Base-by-base conservation (phyloP, 2,113 vertebrate genomes). In the Hippocampus zosterae region DNA sequence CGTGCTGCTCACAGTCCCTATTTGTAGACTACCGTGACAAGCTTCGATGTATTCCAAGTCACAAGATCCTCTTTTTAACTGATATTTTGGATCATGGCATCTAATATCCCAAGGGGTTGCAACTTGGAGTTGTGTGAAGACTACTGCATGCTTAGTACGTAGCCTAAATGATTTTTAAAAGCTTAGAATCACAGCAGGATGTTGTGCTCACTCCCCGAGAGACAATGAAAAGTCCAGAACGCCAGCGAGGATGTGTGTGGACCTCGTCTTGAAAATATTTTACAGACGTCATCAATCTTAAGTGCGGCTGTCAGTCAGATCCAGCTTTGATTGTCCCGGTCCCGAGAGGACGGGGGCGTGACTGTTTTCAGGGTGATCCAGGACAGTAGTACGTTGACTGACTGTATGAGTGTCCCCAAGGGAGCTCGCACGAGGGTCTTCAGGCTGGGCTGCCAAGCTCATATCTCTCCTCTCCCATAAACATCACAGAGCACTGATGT, bases 341-440 rank as follows among this genome's bases (percentile, higher is more conserved):
- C 72, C 55, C 67, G 46, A 50, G 65, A 73, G 61, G 67, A 72
- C 64, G 67, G 82, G 33, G 33, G 72, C 73, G 57, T 11, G 53
- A 41, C 68, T 72, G 65, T 25, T 55, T 77, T 72, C 41, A 62
- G 79, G 87, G 84, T 16, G 73, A 80, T 85, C 74, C 85, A 79
- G 86, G 84, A 89, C 83, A 79, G 86, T 87, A 90, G 85, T 72
- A 70, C 13, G 60, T 72, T 75, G 76, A 64, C 74, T 88, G 88
- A 87, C 87, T 88, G 83, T 75, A 76, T 82, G 89, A 87, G 74
- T n/a, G 84, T 90, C 87, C 87, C 88, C 80, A 44, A 79, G 85
- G 88, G 88, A 88, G 81, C 73, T 77, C 40, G 70, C 66, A 77
- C 72, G 72, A 78, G 81, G 84, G 79, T 84, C 87, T 84, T 33